Evolutionary conservation across 2,888 invertebrate genomes (phyloP).

Genomic region (Xestia rhomboidea): DNA sequence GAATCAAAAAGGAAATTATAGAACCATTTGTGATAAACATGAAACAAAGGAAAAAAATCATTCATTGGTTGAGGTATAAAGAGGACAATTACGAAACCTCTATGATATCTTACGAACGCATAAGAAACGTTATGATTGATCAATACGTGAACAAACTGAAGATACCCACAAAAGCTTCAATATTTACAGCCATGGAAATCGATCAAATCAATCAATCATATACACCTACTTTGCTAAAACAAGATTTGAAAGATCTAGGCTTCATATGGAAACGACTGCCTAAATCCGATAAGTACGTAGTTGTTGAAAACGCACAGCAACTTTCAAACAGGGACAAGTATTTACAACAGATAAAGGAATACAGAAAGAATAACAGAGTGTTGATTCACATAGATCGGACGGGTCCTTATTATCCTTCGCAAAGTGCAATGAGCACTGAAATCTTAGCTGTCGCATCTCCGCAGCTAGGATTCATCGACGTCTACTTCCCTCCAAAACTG

Average conservation of each 20-base stretch:
- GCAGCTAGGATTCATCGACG: constrained; percentile 36
- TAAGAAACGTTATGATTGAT: constrained; percentile 28
- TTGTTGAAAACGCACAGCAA: constrained; percentile 64
- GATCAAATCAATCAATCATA: not conserved
- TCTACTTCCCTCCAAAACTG: not conserved
- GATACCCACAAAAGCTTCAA: constrained; percentile 30
- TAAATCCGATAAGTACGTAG: constrained; percentile 50
- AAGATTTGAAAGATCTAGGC: constrained; percentile 49
- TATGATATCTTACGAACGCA: not conserved
- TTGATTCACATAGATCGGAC: constrained; percentile 45
- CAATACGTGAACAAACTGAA: constrained; percentile 30
- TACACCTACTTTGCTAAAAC: not conserved
- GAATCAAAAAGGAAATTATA: not conserved
- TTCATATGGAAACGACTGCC: constrained; percentile 63
- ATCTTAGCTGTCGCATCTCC: constrained; percentile 31
- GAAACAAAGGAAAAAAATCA: constrained; percentile 29
- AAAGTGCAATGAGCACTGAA: not conserved
- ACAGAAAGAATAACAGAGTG: constrained; percentile 49
- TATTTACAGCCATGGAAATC: constrained; percentile 4
- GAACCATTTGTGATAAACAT: not conserved
- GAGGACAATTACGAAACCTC: fast-evolving
- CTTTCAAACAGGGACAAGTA: constrained; percentile 59
- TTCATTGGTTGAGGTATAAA: constrained; percentile 5
- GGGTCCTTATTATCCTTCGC: not conserved
- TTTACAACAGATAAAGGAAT: constrained; percentile 57